A percentile compares a stretch with the other conserved stretches of the same genome.
Evolutionary conservation across 2,888 invertebrate genomes (phyloP).

Genomic region (Ctenicera cuprea): DNA sequence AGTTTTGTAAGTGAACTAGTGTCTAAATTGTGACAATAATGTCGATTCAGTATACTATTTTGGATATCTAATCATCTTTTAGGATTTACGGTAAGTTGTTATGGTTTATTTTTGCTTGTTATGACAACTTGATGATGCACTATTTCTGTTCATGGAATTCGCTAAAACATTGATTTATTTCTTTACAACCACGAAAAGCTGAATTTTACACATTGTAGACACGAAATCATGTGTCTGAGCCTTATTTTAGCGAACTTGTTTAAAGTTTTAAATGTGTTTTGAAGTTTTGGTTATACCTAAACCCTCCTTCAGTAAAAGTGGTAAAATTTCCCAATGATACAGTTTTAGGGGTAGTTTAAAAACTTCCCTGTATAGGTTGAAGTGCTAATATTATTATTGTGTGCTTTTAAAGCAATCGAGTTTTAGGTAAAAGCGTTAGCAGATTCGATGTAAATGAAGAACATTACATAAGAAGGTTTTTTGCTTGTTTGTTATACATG

Average conservation of each 20-base stretch:
- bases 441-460: not conserved
- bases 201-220: not conserved
- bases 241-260: too few species aligned
- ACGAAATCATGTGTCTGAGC: not conserved
- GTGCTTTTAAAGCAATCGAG: not conserved
- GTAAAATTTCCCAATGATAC: too few species aligned
- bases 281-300: too few species aligned
- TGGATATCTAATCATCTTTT: slow-evolving; percentile 64
- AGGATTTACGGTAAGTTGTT: slow-evolving; percentile 45
- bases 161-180: slow-evolving; percentile 43
- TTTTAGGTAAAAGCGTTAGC: not conserved
- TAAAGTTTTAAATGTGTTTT: too few species aligned
- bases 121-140: slow-evolving; percentile 29
- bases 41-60: slow-evolving; percentile 65
- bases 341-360: not conserved
- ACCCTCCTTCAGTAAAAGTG: too few species aligned
- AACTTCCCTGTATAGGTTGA: not conserved
- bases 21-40: slow-evolving; percentile 73
- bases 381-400: not conserved
- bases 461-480: slow-evolving; percentile 4
- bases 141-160: slow-evolving; percentile 43
- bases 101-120: slow-evolving; percentile 13
- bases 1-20: slow-evolving; percentile 69
- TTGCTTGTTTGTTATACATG: not conserved
- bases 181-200: slow-evolving; percentile 1